Base-by-base conservation (phyloP, 1,140 invertebrate species). In the Cephus cinctus region DNA sequence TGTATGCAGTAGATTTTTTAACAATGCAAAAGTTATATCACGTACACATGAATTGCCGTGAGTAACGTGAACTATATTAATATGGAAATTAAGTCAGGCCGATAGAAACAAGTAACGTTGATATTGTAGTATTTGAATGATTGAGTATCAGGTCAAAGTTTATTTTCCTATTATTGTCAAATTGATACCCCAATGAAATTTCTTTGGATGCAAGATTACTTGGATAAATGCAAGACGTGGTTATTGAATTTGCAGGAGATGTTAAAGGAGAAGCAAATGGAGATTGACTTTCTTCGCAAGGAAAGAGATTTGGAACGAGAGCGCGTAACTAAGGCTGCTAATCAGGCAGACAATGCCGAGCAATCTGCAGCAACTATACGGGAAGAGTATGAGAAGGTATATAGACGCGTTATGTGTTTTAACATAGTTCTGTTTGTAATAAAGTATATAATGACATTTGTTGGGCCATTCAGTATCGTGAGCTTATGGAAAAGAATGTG, bases 231-330 rank as follows among this genome's bases (percentile, higher is more conserved):
- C n/a, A n/a, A n/a, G n/a, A n/a, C n/a, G n/a, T n/a, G n/a, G n/a
- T n/a, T n/a, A n/a, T 22, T 8, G 9, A 3, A 21, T 43, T 76
- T 74, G 62, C 68, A 97, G 92, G 92, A 96, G 69, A 77, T 90
- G 19, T 75, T 97, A 46, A 89, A 90, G 68, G 93, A 96, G 71
- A 98, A 96, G 69, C 90, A 96, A 65, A 86, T 90, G 50, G 92
- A 97, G 62, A 88, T 98, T 57, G 92, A 95, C 64, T 85, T 90
- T 61, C 78, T 98, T 31, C 81, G 96, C 68, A 88, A 88, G 49
- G 94, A 97, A 67, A 75, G 92, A 43, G 94, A 98, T 63, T 67
- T 96, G 51, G 94, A 96, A 71, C 80, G 92, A 58, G 83, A 75
- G 82, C 81, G 65, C 71, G 77, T 80, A 65, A 86, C 82, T 5